Percentiles rank a stretch among this genome's conserved stretches.
Conservation (phyloP, 2,113 vertebrate genomes). For the Urocolius indicus region DNA sequence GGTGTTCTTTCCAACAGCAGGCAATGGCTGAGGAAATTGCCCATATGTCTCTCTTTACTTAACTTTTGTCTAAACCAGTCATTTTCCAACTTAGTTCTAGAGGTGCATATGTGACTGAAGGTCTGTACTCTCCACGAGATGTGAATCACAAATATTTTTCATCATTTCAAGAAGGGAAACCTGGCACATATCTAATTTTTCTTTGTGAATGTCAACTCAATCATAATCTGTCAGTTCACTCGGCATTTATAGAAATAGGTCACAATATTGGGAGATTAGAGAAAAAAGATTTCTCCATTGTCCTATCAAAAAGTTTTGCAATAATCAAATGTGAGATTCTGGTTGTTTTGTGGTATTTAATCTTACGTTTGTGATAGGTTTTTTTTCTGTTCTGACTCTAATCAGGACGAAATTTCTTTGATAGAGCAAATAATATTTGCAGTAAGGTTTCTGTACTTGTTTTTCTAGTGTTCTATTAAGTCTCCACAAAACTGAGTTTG, state of each 20-base stretch:
- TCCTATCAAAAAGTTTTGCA: neutral
- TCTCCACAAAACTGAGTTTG: neutral
- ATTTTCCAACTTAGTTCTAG: neutral
- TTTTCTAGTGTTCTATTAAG: neutral
- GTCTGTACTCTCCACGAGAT: neutral
- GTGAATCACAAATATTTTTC: neutral
- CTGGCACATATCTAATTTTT: neutral
- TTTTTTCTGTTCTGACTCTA: neutral
- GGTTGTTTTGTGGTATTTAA: neutral
- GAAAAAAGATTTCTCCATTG: neutral
- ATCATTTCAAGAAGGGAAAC: conserved; percentile 1
- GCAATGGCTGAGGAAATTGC: neutral
- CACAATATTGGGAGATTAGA: neutral
- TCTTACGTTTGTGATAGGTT: neutral
- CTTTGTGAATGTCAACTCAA: neutral
- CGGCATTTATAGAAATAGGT: neutral
- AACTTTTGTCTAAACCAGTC: neutral
- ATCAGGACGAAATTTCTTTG: neutral
- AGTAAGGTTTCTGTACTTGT: neutral
- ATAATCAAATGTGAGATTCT: neutral
- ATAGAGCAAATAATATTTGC: neutral
- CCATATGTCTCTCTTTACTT: conserved; percentile 7
- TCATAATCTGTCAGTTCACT: neutral
- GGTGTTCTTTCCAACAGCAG: neutral
- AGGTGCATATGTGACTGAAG: neutral